A percentile compares a stretch with the other conserved stretches of the same genome.
These are phyloP conservation scores for Leptoclinus maculatus DNA, from an alignment of 2,797 vertebrate species.

Conservation along the genomic window DNA sequence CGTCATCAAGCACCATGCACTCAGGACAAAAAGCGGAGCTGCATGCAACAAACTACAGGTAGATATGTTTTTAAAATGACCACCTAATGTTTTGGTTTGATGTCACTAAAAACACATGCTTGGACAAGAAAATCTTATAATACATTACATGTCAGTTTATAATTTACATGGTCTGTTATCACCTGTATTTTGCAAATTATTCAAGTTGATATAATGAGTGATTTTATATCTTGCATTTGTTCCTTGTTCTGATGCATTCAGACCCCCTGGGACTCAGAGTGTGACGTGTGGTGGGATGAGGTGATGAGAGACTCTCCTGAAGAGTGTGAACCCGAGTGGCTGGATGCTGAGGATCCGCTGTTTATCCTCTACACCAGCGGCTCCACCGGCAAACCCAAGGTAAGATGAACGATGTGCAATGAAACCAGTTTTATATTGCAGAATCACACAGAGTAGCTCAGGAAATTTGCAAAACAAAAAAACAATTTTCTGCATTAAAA, in stretches of 20 bases:
- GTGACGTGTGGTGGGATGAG: constrained; percentile 85
- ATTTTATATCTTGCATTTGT: constrained; percentile 27
- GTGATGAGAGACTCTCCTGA: constrained; percentile 75
- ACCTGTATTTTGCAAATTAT: not conserved
- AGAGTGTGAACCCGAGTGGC: constrained; percentile 87
- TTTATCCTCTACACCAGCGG: constrained; percentile 89
- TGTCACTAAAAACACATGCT: not conserved
- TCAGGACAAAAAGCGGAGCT: constrained; percentile 66
- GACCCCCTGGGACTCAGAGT: constrained; percentile 80
- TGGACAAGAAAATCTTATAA: not conserved
- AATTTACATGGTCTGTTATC: constrained; percentile 4
- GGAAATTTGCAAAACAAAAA: not conserved
- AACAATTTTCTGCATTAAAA: constrained; percentile 1
- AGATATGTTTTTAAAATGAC: not conserved
- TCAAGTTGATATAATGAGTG: constrained; percentile 22
- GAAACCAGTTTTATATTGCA: not conserved
- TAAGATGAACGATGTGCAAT: constrained; percentile 19
- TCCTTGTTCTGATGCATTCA: constrained; percentile 45
- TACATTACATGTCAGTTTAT: constrained; percentile 2
- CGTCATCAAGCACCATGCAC: constrained; percentile 77
- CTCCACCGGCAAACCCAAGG: constrained; percentile 88
- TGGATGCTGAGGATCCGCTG: constrained; percentile 87
- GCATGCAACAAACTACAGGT: constrained; percentile 82
- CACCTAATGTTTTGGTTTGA: not conserved
- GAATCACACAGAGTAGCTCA: not conserved